Evolutionary conservation across 2,888 invertebrate species (phyloP), one percentile per base, ranked within the genome.

Genomic region (Eupeodes latifasciatus): DNA sequence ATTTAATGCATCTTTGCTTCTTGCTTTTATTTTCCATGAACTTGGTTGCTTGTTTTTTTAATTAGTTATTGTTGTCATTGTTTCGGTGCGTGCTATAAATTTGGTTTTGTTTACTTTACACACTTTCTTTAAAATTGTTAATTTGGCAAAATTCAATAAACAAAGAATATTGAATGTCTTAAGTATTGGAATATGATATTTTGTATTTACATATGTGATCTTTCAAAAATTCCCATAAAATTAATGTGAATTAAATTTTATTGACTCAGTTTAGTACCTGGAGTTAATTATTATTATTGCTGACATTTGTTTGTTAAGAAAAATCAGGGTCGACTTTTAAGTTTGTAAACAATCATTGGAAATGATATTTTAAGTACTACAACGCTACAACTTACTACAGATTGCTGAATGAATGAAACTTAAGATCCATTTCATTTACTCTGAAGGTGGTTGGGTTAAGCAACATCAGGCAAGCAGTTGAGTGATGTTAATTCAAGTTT

Each of bases 141-240:
- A 51, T 10, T 67, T 16, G 5, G 36, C 67, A 36, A 12, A 67
- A 36, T 51, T 51, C n/a, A 40, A 59, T 59, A 27, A 67, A 67
- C 2, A 67, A 51, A 67, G 5, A 67, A 10, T 34, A 6, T 7
- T 40, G 2, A 10, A 64, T 67, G 9, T 49, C 49, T 49, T 12
- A 7, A 34, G 5, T 7, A 34, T 14, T 59, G 55, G 34, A 59
- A 59, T 4, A 34, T n/a, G 9, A 59, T 34, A 34, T 34, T 40
- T 4, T 40, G 40, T 40, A 40, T 40, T 40, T 40, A n/a, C n/a
- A n/a, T n/a, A 27, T 27, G 40, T 34, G 2, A 59, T 59, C 34
- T 9, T 5, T 59, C 27, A 27, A 27, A 1, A 27, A 36, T 34
- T n/a, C 7, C 1, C 36, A 36, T n/a, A 4, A 59, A 59, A 7